A percentile compares a stretch with the other conserved stretches of the same genome.
These are phyloP conservation scores for Folsomia candida DNA, from an alignment of 2,888 invertebrate species.

Conservation along the genomic window DNA sequence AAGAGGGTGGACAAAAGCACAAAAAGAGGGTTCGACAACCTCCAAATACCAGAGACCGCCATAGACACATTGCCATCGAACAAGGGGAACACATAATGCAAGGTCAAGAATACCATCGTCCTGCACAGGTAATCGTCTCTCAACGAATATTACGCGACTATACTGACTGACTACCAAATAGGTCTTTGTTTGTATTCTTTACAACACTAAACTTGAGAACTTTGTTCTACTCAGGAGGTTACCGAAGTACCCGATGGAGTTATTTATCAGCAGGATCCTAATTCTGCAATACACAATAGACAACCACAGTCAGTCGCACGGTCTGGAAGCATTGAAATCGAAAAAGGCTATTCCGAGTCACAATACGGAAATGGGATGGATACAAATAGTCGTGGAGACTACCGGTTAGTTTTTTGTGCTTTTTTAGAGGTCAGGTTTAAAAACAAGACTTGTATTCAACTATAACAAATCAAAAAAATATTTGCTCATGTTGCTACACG, in stretches of 20 bases:
- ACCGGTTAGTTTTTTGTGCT: conserved; percentile 44
- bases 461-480: too few species aligned
- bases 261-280: conserved; percentile 35
- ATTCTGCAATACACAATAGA: conserved; percentile 24
- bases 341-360: conserved; percentile 37
- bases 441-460: too few species aligned
- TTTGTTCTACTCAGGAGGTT: conserved; percentile 28
- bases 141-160: neutral
- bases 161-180: neutral
- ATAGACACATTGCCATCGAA: conserved; percentile 76
- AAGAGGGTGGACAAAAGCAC: conserved; percentile 65
- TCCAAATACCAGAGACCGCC: conserved; percentile 81
- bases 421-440: neutral
- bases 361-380: conserved; percentile 44
- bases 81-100: conserved; percentile 81
- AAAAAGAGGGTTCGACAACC: conserved; percentile 80
- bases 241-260: conserved; percentile 46
- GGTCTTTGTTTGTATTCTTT: neutral
- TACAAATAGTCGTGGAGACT: conserved; percentile 43
- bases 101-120: conserved; percentile 41
- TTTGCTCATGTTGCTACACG: too few species aligned
- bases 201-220: neutral
- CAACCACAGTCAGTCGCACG: conserved; percentile 57
- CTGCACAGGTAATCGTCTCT: conserved; percentile 44
- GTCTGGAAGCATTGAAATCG: conserved; percentile 82